phyloP scores from a whole-genome alignment of 2,113 vertebrate genomes.

The Potamarius usumacintae region DNA sequence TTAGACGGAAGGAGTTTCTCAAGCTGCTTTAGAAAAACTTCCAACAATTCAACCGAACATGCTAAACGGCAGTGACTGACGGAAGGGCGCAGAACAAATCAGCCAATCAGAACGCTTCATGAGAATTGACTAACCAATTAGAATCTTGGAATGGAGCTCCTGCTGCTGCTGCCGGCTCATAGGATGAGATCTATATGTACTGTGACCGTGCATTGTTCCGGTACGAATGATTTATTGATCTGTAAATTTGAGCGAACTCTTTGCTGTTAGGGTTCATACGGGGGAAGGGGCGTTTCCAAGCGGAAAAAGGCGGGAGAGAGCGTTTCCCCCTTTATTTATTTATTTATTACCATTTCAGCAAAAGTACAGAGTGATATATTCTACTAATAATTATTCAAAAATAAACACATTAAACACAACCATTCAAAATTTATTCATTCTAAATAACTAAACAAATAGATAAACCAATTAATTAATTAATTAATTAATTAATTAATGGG shows the following conservation, averaged over 20 bases:
- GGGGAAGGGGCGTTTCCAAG: neutral
- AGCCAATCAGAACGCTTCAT: neutral
- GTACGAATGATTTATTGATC: neutral
- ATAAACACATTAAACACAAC: neutral
- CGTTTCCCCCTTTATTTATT: neutral
- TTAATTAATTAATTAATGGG: neutral
- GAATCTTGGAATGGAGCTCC: neutral
- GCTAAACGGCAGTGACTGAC: slow-evolving; percentile 63
- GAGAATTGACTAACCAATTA: slow-evolving; percentile 35
- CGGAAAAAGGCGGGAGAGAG: slow-evolving; percentile 19
- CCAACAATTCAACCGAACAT: slow-evolving; percentile 71
- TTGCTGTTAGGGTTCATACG: neutral
- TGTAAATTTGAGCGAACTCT: neutral
- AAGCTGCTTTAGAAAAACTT: slow-evolving; percentile 71
- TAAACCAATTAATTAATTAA: neutral
- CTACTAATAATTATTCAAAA: neutral
- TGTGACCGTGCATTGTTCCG: neutral
- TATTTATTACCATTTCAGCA: neutral
- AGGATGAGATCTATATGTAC: neutral
- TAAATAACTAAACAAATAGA: neutral
- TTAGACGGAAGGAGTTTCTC: slow-evolving; percentile 78
- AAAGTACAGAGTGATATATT: neutral
- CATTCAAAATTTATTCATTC: neutral
- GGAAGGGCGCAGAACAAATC: slow-evolving; percentile 42
- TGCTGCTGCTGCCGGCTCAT: neutral